Conservation (phyloP, 1,140 invertebrate species). For the Drosophila serrata region DNA sequence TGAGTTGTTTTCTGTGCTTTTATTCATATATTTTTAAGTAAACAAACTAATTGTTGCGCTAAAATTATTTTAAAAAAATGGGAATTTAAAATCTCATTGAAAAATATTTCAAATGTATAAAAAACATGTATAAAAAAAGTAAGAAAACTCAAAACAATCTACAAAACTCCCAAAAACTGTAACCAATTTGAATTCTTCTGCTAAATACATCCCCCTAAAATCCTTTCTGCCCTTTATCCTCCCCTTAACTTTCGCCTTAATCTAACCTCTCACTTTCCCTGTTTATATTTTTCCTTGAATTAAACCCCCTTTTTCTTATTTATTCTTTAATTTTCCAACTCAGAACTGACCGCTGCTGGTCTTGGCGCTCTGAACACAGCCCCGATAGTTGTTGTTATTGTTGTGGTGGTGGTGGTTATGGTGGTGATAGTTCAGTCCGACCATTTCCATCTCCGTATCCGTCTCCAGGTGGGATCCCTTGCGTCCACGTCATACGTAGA, state of each 20-base stretch:
- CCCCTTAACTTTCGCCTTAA: constrained; percentile 19
- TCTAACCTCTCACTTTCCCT: constrained; percentile 48
- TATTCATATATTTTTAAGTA: too few species aligned
- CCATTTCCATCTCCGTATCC: constrained; percentile 46
- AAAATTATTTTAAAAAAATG: too few species aligned
- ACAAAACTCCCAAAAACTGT: background rate
- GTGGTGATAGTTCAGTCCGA: constrained; percentile 54
- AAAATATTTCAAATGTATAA: background rate
- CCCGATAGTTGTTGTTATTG: constrained; percentile 70
- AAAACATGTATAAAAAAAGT: background rate
- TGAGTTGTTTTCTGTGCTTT: too few species aligned
- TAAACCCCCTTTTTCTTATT: constrained; percentile 37
- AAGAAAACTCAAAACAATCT: background rate
- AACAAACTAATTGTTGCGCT: background rate
- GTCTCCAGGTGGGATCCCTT: constrained; percentile 20
- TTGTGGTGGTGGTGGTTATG: constrained; percentile 35
- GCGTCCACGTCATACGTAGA: constrained; percentile 85
- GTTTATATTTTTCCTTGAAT: constrained; percentile 25
- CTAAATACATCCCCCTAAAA: background rate
- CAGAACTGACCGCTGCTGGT: constrained; percentile 56
- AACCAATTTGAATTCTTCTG: background rate
- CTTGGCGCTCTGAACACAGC: constrained; percentile 70
- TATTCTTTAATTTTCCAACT: constrained; percentile 10
- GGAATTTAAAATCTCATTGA: too few species aligned
- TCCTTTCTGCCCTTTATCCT: background rate